Evolutionary conservation across 2,113 vertebrate genomes (phyloP).

Genomic region (Clinocottus analis): DNA sequence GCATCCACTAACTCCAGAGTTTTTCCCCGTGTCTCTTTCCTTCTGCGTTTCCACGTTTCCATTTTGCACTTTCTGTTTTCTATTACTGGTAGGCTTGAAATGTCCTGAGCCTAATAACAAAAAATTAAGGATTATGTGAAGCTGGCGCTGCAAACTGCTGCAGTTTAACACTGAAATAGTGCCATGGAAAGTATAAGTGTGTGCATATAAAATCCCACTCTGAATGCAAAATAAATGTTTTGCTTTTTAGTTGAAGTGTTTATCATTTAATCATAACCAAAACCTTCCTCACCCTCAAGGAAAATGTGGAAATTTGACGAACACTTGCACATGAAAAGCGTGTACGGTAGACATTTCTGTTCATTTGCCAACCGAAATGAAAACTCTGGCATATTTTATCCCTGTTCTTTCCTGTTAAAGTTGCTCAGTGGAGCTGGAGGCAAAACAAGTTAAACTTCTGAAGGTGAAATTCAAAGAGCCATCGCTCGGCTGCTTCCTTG

Average conservation of each 20-base stretch:
- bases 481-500: background rate
- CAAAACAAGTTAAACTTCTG: background rate
- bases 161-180: slow-evolving; percentile 37
- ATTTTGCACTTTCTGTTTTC: slow-evolving; percentile 23
- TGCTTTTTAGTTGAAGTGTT: slow-evolving; percentile 22
- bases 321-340: background rate
- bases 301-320: background rate
- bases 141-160: slow-evolving; percentile 36
- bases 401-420: background rate
- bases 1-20: slow-evolving; percentile 2
- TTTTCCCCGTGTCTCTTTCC: slow-evolving; percentile 1
- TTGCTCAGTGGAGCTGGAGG: background rate
- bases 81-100: slow-evolving; percentile 18
- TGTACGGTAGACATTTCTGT: background rate
- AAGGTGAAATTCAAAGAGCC: background rate
- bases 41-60: background rate
- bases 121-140: slow-evolving; percentile 32
- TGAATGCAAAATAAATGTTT: slow-evolving; percentile 31
- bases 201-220: background rate
- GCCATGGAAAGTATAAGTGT: slow-evolving; percentile 48
- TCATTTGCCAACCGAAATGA: background rate
- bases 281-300: slow-evolving; percentile 7
- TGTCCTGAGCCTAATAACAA: slow-evolving; percentile 37
- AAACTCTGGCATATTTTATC: background rate
- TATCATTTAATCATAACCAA: slow-evolving; percentile 31